Base-by-base conservation (phyloP, 2,797 vertebrate species). In the Brotula barbata region DNA sequence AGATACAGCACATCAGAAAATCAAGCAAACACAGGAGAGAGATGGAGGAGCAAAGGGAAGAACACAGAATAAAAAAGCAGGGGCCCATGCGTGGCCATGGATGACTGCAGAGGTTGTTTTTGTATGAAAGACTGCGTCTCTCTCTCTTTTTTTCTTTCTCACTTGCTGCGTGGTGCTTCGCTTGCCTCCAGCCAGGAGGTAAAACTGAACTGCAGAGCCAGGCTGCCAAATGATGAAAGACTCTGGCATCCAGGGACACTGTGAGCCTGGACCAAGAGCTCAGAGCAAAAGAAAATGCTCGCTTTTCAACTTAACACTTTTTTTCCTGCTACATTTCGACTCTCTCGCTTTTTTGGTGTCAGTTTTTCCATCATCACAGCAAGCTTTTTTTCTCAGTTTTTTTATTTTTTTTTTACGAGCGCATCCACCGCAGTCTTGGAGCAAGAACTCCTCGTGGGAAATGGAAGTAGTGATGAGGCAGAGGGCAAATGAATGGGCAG, bases 221-320 rank as follows among this genome's bases (percentile, higher is more conserved):
- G 76, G 82, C 87, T 90, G 89, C 87, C 87, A 90, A 90, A 89
- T 89, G 89, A 92, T 92, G 88, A 91, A 93, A 92, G 91, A 80
- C 75, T 84, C 86, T 87, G 87, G 89, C 89, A 89, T 89, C 84
- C 78, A 85, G 89, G 88, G 92, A 92, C 85, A 86, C 86, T 85
- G 59, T 83, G 86, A 82, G 88, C 88, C 88, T 77, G 81, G 84
- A 90, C 89, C 90, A 83, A 89, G 82, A 89, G 89, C 89, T 89
- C 81, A 88, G 84, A 89, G 88, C 88, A 45, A 84, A 64, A 89
- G 86, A 90, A 88, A 90, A 89, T 82, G 86, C 85, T 89, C 79
- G 81, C 87, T 90, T 90, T 91, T 89, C 84, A 90, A 87, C 87
- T 81, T 81, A 89, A 88, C 81, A 75, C 61, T 84, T 69, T 88